phyloP scores from a whole-genome alignment of 1,140 invertebrate genomes.

The Ips nitidus region DNA sequence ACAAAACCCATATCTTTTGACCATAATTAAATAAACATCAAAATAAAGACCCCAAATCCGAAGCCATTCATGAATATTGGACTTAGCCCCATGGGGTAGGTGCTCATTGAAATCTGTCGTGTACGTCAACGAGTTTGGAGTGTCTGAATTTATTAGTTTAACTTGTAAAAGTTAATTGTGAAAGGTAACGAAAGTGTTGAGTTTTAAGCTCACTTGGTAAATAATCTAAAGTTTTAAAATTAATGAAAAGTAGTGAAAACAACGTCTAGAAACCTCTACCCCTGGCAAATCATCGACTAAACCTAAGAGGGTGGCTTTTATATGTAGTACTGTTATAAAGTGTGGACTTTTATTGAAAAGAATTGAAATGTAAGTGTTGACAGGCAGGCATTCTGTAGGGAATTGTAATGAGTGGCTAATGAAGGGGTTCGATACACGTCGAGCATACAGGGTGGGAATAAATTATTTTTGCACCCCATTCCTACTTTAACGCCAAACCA shows the following conservation, averaged over 20 bases:
- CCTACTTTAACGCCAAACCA: too few species aligned
- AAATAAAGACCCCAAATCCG: conserved; percentile 31
- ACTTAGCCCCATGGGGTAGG: conserved; percentile 18
- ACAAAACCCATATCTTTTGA: conserved; percentile 26
- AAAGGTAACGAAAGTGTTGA: neutral
- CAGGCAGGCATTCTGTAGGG: conserved; percentile 39
- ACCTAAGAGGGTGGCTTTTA: conserved; percentile 32
- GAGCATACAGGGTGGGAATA: conserved; percentile 25
- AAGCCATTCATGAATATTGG: conserved; percentile 29
- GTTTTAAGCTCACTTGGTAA: neutral
- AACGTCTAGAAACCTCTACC: conserved; percentile 1
- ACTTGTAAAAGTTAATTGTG: neutral
- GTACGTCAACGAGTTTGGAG: conserved; percentile 5
- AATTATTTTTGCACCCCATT: neutral
- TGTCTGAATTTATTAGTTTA: neutral
- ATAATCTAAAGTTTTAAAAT: neutral
- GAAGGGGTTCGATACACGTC: conserved; percentile 41
- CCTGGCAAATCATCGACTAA: neutral
- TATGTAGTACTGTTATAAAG: conserved; percentile 34
- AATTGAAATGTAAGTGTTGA: conserved; percentile 50
- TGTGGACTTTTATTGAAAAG: conserved; percentile 47
- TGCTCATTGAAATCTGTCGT: conserved; percentile 11
- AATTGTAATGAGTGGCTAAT: conserved; percentile 49
- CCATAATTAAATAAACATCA: conserved; percentile 36
- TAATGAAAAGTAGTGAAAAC: neutral